Evolutionary conservation across 2,113 vertebrate genomes (phyloP).

Genomic region (Neodontobutis hainanensis): DNA sequence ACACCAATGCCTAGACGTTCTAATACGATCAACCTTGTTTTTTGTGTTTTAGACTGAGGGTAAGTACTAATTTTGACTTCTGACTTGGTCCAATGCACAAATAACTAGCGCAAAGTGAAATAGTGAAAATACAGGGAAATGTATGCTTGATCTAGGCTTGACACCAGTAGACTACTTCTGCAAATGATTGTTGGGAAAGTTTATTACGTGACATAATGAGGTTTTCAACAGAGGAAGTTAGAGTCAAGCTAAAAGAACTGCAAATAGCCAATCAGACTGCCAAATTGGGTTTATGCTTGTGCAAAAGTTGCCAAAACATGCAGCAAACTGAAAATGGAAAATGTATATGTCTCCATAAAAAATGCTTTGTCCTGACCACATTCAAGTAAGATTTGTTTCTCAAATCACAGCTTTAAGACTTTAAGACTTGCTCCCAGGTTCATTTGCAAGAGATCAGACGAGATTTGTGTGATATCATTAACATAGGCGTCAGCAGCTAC

Average conservation of each 20-base stretch:
- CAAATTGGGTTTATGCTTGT: background rate
- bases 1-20: background rate
- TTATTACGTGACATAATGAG: background rate
- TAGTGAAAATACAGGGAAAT: no score
- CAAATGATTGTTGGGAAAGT: no score
- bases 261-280: background rate
- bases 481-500: constrained; percentile 10
- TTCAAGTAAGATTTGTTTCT: constrained; percentile 5
- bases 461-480: constrained; percentile 13
- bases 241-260: background rate
- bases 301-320: background rate
- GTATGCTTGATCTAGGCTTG: no score
- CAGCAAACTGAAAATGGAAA: background rate
- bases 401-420: constrained; percentile 9
- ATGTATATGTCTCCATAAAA: background rate
- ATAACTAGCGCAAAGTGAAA: no score
- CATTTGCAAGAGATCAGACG: constrained; percentile 12
- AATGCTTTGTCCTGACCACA: background rate
- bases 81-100: no score
- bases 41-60: no score
- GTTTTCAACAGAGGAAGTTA: background rate
- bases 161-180: no score
- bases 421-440: constrained; percentile 10
- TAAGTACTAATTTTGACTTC: no score
- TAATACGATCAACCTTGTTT: background rate